phyloP scores from a whole-genome alignment of 2,888 invertebrate species.

The Drosophila anomelani region DNA sequence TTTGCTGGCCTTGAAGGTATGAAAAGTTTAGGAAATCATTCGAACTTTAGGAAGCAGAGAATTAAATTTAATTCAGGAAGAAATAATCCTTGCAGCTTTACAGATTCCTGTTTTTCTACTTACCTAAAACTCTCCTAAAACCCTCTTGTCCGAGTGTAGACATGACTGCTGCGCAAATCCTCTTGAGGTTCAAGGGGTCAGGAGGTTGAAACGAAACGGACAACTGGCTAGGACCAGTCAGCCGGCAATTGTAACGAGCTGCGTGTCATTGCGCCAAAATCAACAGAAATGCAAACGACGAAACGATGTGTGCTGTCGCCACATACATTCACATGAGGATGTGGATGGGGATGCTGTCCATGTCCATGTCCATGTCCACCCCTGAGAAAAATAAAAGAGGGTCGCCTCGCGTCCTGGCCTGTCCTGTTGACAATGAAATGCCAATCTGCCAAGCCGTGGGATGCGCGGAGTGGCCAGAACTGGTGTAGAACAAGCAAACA shows the following conservation, averaged over 20 bases:
- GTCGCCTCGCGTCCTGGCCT: background rate
- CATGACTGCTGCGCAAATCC: slow-evolving; percentile 37
- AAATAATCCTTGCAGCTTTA: background rate
- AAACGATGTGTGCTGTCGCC: slow-evolving; percentile 68
- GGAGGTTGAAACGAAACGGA: slow-evolving; percentile 8
- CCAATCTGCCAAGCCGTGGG: slow-evolving; percentile 54
- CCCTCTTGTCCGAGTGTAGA: slow-evolving; percentile 12
- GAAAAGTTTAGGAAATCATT: background rate
- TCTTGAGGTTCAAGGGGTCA: slow-evolving; percentile 4
- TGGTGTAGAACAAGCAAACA: slow-evolving; percentile 65
- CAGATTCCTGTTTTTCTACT: background rate
- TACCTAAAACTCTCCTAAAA: background rate
- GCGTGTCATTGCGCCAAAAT: slow-evolving; percentile 76
- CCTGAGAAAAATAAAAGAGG: slow-evolving; percentile 3
- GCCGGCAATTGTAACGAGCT: slow-evolving; percentile 69
- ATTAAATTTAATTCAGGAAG: background rate
- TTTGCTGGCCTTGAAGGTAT: background rate
- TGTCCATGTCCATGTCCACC: slow-evolving; percentile 23
- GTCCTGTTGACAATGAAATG: slow-evolving; percentile 60
- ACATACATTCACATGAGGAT: slow-evolving; percentile 10
- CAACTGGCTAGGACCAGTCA: slow-evolving; percentile 19
- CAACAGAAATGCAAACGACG: slow-evolving; percentile 78
- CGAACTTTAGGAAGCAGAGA: no score
- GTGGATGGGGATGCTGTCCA: slow-evolving; percentile 33
- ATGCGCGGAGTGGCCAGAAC: slow-evolving; percentile 11